phyloP scores from a whole-genome alignment of 2,888 invertebrate species.

The Amiota minor region DNA sequence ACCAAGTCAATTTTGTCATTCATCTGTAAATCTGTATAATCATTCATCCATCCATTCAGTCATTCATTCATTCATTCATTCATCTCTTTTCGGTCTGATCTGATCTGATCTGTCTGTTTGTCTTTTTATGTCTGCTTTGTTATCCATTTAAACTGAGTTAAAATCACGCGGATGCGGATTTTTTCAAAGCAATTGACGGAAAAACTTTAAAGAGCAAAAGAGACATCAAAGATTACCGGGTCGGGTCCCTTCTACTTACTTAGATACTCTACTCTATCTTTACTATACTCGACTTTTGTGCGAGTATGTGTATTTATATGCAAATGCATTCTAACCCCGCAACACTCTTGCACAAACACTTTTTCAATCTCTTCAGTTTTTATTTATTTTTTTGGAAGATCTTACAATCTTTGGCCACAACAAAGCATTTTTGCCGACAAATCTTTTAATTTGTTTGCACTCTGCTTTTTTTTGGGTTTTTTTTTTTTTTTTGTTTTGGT shows the following conservation, averaged over 20 bases:
- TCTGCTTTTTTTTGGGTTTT: conserved; percentile 12
- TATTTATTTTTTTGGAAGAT: conserved; percentile 2
- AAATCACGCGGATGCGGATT: conserved; percentile 11
- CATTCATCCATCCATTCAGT: too few relatives aligned
- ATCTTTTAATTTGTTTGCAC: conserved; percentile 31
- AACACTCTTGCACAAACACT: too few relatives aligned
- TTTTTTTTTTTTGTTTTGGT: not conserved
- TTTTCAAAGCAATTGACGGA: conserved; percentile 11
- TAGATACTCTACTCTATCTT: too few relatives aligned
- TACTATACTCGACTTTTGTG: not conserved
- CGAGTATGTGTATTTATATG: conserved; percentile 6
- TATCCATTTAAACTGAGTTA: too few relatives aligned
- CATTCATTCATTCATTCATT: too few relatives aligned
- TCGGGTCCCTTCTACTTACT: too few relatives aligned
- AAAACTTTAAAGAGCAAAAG: conserved; percentile 8
- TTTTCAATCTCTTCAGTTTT: too few relatives aligned
- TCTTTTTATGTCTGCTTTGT: not conserved
- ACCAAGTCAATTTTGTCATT: conserved; percentile 26
- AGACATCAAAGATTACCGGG: conserved; percentile 29
- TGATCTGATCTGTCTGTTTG: too few relatives aligned
- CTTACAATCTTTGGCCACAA: conserved; percentile 21
- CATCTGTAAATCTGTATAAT: too few relatives aligned
- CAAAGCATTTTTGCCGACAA: conserved; percentile 21
- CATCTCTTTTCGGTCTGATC: too few relatives aligned
- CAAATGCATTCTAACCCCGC: conserved; percentile 23